Conservation (phyloP, 2,797 vertebrate genomes). For the Arctocebus calabarensis region DNA sequence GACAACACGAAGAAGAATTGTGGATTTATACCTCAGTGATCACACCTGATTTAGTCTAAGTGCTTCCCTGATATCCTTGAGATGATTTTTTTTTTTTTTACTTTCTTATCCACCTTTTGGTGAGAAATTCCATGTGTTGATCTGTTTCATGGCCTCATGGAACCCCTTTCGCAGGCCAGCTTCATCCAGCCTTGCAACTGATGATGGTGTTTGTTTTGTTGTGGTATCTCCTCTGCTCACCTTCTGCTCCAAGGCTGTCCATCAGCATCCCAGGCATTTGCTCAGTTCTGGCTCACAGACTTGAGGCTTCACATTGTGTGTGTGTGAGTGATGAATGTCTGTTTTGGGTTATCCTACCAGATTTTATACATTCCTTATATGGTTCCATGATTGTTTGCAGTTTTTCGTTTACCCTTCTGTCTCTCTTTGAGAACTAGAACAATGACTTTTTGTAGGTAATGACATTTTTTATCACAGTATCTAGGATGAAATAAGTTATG, state of each 20-base stretch:
- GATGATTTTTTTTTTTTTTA: not conserved
- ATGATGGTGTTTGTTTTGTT: not conserved
- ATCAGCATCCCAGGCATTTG: not conserved
- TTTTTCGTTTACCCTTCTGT: not conserved
- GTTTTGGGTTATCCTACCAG: not conserved
- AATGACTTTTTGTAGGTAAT: not conserved
- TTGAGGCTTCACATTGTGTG: rapidly evolving
- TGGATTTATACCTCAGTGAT: not conserved
- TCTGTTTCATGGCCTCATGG: not conserved
- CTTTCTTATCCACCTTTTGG: not conserved
- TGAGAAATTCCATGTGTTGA: not conserved
- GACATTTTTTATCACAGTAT: not conserved
- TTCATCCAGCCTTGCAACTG: not conserved
- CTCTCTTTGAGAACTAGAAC: not conserved
- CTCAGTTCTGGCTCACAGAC: not conserved
- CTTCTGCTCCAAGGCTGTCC: not conserved
- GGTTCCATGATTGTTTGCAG: not conserved
- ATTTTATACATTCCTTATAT: not conserved
- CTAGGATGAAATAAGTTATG: not conserved
- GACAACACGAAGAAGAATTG: not conserved
- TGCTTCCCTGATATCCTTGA: not conserved
- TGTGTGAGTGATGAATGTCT: not conserved
- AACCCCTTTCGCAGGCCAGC: not conserved
- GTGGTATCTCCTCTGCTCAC: not conserved
- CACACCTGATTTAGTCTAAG: not conserved